A percentile compares a stretch with the other conserved stretches of the same genome.
These are phyloP conservation scores for Hemaris fuciformis DNA, from an alignment of 2,888 invertebrate species.

Conservation along the genomic window DNA sequence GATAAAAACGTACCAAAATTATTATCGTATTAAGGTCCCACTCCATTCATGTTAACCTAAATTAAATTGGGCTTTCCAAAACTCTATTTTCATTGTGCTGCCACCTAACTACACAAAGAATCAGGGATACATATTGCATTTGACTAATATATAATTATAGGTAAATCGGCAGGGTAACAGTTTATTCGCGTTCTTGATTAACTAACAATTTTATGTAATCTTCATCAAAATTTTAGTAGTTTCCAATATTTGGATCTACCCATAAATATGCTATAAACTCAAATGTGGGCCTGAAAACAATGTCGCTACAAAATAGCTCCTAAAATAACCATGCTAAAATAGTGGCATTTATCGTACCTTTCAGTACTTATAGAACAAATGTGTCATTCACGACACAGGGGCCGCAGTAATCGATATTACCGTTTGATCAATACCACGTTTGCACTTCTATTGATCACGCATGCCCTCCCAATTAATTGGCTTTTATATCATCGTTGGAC, in stretches of 20 bases:
- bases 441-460: conserved; percentile 27
- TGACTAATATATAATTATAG: no score
- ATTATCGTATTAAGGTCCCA: no score
- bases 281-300: not conserved
- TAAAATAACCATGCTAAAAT: not conserved
- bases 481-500: not conserved
- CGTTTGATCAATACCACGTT: conserved; percentile 37
- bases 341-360: not conserved
- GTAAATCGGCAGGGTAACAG: no score
- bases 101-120: no score
- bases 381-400: conserved; percentile 8
- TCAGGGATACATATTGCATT: no score
- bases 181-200: no score
- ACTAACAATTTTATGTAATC: no score
- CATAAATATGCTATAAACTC: not conserved
- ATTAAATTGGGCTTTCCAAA: no score
- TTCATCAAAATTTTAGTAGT: not conserved
- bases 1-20: no score
- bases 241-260: not conserved
- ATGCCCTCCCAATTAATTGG: conserved; percentile 26
- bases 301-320: not conserved
- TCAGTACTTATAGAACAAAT: conserved; percentile 1
- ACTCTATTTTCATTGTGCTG: no score
- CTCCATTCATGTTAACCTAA: no score
- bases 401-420: conserved; percentile 21